These are phyloP conservation scores for Mythimna loreyi DNA, from an alignment of 2,888 invertebrate species.

Conservation along the genomic window DNA sequence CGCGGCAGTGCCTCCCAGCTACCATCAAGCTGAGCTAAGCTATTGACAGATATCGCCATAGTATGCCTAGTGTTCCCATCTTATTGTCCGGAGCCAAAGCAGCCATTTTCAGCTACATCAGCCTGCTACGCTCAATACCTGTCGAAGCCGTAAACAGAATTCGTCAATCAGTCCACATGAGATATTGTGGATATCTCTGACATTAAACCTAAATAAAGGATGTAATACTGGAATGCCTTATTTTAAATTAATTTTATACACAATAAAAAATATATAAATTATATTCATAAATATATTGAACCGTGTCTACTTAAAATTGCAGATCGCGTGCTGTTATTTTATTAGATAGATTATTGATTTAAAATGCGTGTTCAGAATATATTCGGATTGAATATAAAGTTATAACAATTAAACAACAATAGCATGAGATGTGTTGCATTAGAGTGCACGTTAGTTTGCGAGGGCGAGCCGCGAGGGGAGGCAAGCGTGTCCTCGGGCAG, in stretches of 20 bases:
- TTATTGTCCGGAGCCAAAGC: neutral
- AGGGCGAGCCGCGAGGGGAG: constrained; percentile 69
- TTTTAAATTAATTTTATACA: neutral
- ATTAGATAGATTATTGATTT: neutral
- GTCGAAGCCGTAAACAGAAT: constrained; percentile 1
- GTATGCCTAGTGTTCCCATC: neutral
- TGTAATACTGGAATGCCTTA: neutral
- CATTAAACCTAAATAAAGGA: neutral
- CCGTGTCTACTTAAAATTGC: neutral
- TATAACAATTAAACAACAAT: constrained; percentile 61
- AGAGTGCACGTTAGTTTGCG: constrained; percentile 74
- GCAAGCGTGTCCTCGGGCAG: constrained; percentile 86
- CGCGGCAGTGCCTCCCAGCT: constrained; percentile 19
- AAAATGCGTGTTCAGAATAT: neutral
- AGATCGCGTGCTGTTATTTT: neutral
- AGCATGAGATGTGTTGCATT: constrained; percentile 62
- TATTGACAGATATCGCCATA: constrained; percentile 56
- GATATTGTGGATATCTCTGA: neutral
- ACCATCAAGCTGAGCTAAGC: constrained; percentile 20
- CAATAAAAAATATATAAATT: neutral
- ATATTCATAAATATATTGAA: neutral
- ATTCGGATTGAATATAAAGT: constrained; percentile 16
- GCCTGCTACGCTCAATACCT: neutral
- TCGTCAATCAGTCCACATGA: neutral
- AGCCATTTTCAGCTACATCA: neutral